phyloP scores from a whole-genome alignment of 2,797 vertebrate genomes.

The Myripristis murdjan region DNA sequence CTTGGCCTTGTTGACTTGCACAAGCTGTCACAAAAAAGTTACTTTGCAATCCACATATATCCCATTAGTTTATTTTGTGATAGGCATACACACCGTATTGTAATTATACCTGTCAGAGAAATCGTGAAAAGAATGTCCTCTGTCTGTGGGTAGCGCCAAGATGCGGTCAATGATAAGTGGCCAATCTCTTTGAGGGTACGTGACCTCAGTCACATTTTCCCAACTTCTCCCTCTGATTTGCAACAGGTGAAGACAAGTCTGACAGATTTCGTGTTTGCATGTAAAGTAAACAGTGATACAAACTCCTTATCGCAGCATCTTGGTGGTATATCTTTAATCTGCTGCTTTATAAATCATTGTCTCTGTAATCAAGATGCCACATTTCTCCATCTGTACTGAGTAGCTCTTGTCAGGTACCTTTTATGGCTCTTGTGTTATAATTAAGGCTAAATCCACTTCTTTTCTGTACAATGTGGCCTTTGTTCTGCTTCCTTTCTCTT shows the following conservation, averaged over 20 bases:
- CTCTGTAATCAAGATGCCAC: slow-evolving; percentile 52
- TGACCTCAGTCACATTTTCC: slow-evolving; percentile 48
- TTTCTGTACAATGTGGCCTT: slow-evolving; percentile 29
- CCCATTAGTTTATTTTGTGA: slow-evolving; percentile 36
- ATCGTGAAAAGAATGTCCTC: slow-evolving; percentile 43
- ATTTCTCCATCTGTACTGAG: slow-evolving; percentile 31
- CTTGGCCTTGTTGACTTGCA: slow-evolving; percentile 18
- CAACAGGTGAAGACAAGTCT: slow-evolving; percentile 54
- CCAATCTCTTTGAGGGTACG: slow-evolving; percentile 43
- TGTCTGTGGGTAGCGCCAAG: slow-evolving; percentile 29
- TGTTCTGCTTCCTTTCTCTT: slow-evolving; percentile 29
- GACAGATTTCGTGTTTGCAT: slow-evolving; percentile 43
- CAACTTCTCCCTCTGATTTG: slow-evolving; percentile 28
- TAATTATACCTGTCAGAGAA: slow-evolving; percentile 57
- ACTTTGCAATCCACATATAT: slow-evolving; percentile 28
- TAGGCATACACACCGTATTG: slow-evolving; percentile 24
- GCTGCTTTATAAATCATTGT: slow-evolving; percentile 57
- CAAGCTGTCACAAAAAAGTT: slow-evolving; percentile 19
- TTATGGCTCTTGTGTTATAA: slow-evolving; percentile 43
- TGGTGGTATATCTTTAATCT: slow-evolving; percentile 21
- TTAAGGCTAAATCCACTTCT: slow-evolving; percentile 28
- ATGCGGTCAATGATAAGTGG: slow-evolving; percentile 55
- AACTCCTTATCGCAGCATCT: slow-evolving; percentile 49
- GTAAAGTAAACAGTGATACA: slow-evolving; percentile 59
- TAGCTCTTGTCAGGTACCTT: slow-evolving; percentile 18